phyloP scores from a whole-genome alignment of 2,888 invertebrate genomes.

The Osmoderma eremita region DNA sequence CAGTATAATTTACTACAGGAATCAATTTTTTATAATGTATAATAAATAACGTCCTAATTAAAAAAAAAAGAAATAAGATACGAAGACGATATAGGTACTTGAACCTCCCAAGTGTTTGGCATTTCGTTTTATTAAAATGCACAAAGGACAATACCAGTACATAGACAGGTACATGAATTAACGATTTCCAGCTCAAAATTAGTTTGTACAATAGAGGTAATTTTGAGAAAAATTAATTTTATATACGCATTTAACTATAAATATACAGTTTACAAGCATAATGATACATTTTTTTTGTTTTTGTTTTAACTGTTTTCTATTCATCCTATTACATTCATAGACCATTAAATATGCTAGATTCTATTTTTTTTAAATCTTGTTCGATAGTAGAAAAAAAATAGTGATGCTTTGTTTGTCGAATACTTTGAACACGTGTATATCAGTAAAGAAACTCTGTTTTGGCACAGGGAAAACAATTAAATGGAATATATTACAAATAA shows the following conservation, averaged over 20 bases:
- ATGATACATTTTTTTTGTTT: slow-evolving; percentile 13
- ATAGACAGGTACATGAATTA: slow-evolving; percentile 35
- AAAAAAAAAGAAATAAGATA: slow-evolving; percentile 12
- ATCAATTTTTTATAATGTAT: slow-evolving; percentile 12
- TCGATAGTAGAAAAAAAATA: slow-evolving; percentile 13
- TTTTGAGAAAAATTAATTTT: slow-evolving; percentile 22
- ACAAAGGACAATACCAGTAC: slow-evolving; percentile 32
- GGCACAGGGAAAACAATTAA: slow-evolving; percentile 9
- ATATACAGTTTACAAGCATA: slow-evolving; percentile 35
- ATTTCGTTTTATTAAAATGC: slow-evolving; percentile 18
- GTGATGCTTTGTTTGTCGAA: slow-evolving; percentile 30
- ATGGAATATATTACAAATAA: slow-evolving; percentile 23
- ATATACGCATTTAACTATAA: slow-evolving; percentile 21
- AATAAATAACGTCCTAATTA: slow-evolving; percentile 16
- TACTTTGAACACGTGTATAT: slow-evolving; percentile 9
- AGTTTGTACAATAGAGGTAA: slow-evolving; percentile 33
- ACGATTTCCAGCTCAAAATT: slow-evolving; percentile 30
- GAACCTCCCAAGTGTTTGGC: slow-evolving; percentile 21
- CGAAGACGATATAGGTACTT: slow-evolving; percentile 8
- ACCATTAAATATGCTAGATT: slow-evolving; percentile 28
- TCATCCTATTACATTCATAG: slow-evolving; percentile 27
- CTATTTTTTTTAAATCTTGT: slow-evolving; percentile 13
- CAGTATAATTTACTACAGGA: slow-evolving; percentile 15
- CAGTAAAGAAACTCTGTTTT: background rate
- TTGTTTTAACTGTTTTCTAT: slow-evolving; percentile 25